Percentiles rank a stretch among this genome's conserved stretches.
Conservation (phyloP, 2,797 vertebrate species). For the Muscicapa striata region DNA sequence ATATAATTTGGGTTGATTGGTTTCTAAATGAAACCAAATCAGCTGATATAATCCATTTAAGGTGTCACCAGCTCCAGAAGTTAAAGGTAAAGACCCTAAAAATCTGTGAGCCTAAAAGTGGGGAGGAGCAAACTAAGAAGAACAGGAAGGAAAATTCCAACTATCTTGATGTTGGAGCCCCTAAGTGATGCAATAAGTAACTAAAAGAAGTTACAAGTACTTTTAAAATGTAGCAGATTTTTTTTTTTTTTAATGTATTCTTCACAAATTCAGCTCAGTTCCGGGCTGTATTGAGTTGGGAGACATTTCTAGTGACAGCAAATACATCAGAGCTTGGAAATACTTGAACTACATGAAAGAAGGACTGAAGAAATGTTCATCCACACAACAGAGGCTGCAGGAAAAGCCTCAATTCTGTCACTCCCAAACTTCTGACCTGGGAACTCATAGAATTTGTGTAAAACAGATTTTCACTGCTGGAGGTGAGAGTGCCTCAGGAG, state of each 20-base stretch:
- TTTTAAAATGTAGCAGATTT: not conserved
- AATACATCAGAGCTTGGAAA: not conserved
- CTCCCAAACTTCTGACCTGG: not conserved
- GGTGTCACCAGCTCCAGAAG: not conserved
- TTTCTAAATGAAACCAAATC: constrained; percentile 15
- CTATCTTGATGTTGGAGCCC: not conserved
- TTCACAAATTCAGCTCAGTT: not conserved
- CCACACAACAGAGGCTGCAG: not conserved
- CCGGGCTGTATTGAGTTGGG: not conserved
- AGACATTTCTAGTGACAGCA: not conserved
- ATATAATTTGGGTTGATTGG: not conserved
- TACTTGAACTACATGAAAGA: not conserved
- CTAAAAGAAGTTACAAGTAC: not conserved
- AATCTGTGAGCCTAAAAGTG: not conserved
- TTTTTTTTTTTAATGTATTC: not conserved
- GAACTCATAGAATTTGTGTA: not conserved
- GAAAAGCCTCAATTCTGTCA: not conserved
- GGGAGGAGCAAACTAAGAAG: not conserved
- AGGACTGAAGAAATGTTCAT: not conserved
- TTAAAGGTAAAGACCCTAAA: not conserved
- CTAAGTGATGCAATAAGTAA: not conserved
- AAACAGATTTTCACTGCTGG: not conserved
- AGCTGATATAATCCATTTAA: not conserved
- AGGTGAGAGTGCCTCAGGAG: accelerated
- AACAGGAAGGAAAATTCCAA: not conserved